A percentile compares a stretch with the other conserved stretches of the same genome.
phyloP scores from a whole-genome alignment of 2,113 vertebrate genomes.

The Trematocara macrostoma region DNA sequence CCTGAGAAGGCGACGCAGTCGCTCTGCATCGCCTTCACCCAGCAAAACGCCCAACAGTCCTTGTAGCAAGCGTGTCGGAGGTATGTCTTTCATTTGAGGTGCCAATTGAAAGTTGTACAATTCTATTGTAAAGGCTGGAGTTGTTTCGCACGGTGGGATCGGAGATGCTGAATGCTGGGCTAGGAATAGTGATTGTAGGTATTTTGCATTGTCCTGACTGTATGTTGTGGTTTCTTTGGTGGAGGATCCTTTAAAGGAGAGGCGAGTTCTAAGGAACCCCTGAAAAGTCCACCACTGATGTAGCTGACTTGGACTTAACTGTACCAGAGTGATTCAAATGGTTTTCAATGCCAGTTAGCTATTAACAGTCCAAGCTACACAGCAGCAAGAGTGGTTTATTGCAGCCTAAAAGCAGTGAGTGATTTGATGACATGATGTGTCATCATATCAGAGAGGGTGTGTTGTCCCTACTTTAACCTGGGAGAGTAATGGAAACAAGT shows the following conservation, averaged over 20 bases:
- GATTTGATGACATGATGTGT: not conserved
- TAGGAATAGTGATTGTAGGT: not conserved
- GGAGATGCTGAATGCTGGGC: not conserved
- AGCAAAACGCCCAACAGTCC: constrained; percentile 35
- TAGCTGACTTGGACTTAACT: not conserved
- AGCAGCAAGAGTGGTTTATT: not conserved
- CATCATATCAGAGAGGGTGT: not conserved
- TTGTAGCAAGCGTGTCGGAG: constrained; percentile 28
- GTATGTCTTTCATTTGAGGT: constrained; percentile 21
- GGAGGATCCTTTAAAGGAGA: not conserved
- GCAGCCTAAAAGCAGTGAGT: not conserved
- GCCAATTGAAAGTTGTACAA: not conserved
- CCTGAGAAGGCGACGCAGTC: constrained; percentile 39
- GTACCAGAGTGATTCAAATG: not conserved
- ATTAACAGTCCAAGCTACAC: not conserved
- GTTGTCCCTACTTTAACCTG: not conserved
- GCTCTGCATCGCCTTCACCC: constrained; percentile 41
- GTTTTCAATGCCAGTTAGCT: not conserved
- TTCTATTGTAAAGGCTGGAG: not conserved
- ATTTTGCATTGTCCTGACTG: not conserved
- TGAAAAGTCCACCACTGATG: not conserved
- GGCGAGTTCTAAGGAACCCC: not conserved
- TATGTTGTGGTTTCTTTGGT: not conserved
- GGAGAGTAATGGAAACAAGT: not conserved
- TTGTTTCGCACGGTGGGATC: not conserved